phyloP scores from a whole-genome alignment of 2,113 vertebrate species.

The Myodes glareolus region DNA sequence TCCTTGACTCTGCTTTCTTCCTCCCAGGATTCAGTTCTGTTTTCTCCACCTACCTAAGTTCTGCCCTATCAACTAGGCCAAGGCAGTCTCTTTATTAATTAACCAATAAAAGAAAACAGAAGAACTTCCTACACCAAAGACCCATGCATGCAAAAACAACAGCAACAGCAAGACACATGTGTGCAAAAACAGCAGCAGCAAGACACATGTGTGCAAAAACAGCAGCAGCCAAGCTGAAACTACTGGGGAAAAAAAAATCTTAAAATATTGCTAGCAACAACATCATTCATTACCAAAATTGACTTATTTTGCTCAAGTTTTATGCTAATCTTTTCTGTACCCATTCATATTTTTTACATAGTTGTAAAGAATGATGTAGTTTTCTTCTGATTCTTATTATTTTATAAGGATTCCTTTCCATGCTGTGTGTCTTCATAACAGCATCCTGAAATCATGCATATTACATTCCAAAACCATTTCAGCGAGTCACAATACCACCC shows the following conservation, averaged over 20 bases:
- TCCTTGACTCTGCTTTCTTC: too few species aligned
- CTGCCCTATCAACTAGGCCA: too few species aligned
- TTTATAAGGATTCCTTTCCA: constrained; percentile 17
- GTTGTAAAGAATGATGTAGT: neutral
- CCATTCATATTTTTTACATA: neutral
- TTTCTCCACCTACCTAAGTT: too few species aligned
- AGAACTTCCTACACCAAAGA: neutral
- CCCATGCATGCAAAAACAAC: neutral
- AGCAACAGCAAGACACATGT: neutral
- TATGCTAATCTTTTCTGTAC: neutral
- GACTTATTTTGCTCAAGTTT: constrained; percentile 8
- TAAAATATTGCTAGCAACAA: neutral
- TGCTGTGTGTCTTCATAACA: constrained; percentile 27
- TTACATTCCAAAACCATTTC: constrained; percentile 45
- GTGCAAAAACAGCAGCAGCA: neutral
- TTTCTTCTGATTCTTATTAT: neutral
- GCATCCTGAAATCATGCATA: neutral
- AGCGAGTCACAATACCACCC: neutral
- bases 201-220: neutral
- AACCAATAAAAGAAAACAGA: too few species aligned
- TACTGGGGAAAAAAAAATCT: neutral
- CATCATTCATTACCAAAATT: neutral
- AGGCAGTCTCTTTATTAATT: too few species aligned
- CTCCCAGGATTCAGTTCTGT: too few species aligned
- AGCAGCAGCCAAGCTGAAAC: neutral